phyloP scores from a whole-genome alignment of 2,113 vertebrate species.

The Phoenicopterus ruber region DNA sequence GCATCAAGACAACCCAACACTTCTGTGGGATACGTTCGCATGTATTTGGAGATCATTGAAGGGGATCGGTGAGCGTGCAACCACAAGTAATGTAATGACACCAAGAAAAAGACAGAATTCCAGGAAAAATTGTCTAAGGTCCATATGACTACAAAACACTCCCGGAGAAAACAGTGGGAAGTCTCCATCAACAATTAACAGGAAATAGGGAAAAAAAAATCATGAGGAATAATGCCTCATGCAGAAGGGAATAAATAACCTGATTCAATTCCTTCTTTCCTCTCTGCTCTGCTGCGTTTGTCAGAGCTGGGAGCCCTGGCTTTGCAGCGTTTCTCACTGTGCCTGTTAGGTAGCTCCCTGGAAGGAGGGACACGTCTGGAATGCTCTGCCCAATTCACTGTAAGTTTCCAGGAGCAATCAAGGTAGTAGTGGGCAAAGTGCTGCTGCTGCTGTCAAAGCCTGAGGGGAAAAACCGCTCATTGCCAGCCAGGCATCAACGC shows the following conservation, averaged over 20 bases:
- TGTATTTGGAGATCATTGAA: background rate
- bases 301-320: background rate
- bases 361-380: background rate
- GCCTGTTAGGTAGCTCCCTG: background rate
- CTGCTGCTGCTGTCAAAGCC: background rate
- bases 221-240: background rate
- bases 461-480: background rate
- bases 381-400: background rate
- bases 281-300: background rate
- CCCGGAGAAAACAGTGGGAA: background rate
- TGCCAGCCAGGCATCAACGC: no score
- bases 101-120: background rate
- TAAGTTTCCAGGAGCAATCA: background rate
- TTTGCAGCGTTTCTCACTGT: background rate
- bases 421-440: background rate
- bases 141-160: background rate
- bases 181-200: background rate
- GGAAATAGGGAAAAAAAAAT: background rate
- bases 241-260: background rate
- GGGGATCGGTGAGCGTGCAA: background rate
- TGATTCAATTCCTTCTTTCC: background rate
- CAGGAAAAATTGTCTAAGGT: background rate
- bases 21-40: background rate
- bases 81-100: background rate
- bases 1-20: background rate